These are phyloP conservation scores for Apeira syringaria DNA, from an alignment of 2,888 invertebrate species.

Conservation along the genomic window DNA sequence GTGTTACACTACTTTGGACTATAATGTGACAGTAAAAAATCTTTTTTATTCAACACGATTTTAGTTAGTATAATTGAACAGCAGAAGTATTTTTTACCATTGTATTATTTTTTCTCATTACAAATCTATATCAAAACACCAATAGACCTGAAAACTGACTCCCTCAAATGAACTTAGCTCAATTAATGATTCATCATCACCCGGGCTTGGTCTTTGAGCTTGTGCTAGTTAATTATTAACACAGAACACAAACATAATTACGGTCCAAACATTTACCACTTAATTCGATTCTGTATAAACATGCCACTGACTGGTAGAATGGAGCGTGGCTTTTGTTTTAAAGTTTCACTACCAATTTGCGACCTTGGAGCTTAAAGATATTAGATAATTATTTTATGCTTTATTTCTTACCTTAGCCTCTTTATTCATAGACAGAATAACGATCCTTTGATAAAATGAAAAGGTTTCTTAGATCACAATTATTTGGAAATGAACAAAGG, in stretches of 20 bases:
- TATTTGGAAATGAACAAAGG: no score
- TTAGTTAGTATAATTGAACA: no score
- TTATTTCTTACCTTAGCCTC: no score
- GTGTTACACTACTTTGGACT: no score
- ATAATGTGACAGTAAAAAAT: no score
- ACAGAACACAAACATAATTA: constrained; percentile 39
- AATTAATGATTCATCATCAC: constrained; percentile 37
- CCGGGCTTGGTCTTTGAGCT: constrained; percentile 21
- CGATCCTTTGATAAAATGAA: no score
- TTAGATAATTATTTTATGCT: not conserved
- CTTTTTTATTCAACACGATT: no score
- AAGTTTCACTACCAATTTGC: not conserved
- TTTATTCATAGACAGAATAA: no score
- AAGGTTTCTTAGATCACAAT: no score
- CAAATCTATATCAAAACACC: no score
- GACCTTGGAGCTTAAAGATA: not conserved
- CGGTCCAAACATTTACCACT: constrained; percentile 35
- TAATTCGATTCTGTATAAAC: constrained; percentile 29
- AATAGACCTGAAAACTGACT: not conserved
- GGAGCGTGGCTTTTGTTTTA: constrained; percentile 14
- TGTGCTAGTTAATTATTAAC: constrained; percentile 38
- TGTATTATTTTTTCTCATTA: no score
- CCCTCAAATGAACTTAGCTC: constrained; percentile 3
- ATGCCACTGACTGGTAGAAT: constrained; percentile 5
- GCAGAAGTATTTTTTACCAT: no score